Base-by-base conservation (phyloP, 2,797 vertebrate genomes). In the Spinus pinus region DNA sequence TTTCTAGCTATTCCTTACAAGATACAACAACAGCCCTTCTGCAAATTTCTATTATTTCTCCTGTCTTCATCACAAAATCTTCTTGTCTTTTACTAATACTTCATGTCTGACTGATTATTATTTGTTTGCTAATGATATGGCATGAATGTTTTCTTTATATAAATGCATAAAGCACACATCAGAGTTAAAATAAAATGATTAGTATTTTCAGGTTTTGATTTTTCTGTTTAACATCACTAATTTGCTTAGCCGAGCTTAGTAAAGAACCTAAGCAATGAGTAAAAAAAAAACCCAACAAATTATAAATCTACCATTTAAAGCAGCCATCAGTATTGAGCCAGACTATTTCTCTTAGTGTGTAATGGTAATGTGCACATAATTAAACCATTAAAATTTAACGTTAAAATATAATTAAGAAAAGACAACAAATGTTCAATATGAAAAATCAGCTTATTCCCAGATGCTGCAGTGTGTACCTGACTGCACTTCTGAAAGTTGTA, bases 31-130 rank as follows among this genome's bases (percentile, higher is more conserved):
- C 98, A 99, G 98, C 98, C 98, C 98, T 98, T 98, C 98, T 98
- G 98, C 99, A 99, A 98, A 99, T 99, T 99, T 99, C 99, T 99
- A 99, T 99, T 99, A 99, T 99, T 99, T 99, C 98, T 98, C 98
- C 99, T 99, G 99, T 99, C 99, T 99, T 99, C 98, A 98, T 98
- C 97, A 98, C 97, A 98, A 98, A 99, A 96, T 98, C 98, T 98
- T 98, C 98, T 96, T 98, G 98, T 98, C 98, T 98, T 98, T 96
- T 96, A 97, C 97, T 97, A 97, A 92, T 94, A 95, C 95, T 98
- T 96, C 96, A 98, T 97, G 98, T 98, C 97, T 97, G 96, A 95
- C 94, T 98, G 98, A 97, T 98, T 98, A 98, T 97, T 98, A 97
- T 98, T 98, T 98, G 97, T 98, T 98, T 98, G 97, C 97, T 98